These are phyloP conservation scores for Poecile atricapillus DNA, from an alignment of 2,113 vertebrate genomes.

Conservation along the genomic window DNA sequence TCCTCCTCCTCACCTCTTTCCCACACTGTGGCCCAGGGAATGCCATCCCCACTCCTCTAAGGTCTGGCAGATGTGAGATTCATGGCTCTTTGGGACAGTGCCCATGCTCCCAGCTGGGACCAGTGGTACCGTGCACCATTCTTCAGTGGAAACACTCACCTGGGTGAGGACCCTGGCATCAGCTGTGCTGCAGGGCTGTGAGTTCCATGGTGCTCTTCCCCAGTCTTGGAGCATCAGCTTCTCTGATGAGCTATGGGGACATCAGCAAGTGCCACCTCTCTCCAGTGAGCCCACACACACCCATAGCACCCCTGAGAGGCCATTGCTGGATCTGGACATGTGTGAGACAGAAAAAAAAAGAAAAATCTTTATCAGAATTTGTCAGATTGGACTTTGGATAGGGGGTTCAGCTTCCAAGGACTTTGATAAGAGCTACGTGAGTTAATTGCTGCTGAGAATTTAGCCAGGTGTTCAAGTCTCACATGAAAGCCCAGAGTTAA, in stretches of 20 bases:
- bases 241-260: not conserved
- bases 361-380: not conserved
- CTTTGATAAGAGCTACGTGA: not conserved
- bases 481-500: not conserved
- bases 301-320: not conserved
- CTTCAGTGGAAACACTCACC: not conserved
- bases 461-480: not conserved
- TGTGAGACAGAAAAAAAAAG: not conserved
- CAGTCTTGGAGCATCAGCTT: not conserved
- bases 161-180: accelerated
- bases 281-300: not conserved
- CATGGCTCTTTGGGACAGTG: accelerated
- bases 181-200: not conserved
- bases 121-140: not conserved
- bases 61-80: accelerated
- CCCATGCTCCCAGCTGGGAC: not conserved
- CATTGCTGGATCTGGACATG: not conserved
- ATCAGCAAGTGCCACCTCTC: not conserved
- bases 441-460: not conserved
- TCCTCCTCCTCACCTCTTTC: not conserved
- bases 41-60: not conserved
- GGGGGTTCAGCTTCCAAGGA: not conserved
- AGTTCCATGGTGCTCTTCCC: not conserved
- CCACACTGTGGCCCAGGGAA: not conserved
- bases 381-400: not conserved